Evolutionary conservation across 2,797 vertebrate genomes (phyloP).

Genomic region (Cichlasoma orientale): DNA sequence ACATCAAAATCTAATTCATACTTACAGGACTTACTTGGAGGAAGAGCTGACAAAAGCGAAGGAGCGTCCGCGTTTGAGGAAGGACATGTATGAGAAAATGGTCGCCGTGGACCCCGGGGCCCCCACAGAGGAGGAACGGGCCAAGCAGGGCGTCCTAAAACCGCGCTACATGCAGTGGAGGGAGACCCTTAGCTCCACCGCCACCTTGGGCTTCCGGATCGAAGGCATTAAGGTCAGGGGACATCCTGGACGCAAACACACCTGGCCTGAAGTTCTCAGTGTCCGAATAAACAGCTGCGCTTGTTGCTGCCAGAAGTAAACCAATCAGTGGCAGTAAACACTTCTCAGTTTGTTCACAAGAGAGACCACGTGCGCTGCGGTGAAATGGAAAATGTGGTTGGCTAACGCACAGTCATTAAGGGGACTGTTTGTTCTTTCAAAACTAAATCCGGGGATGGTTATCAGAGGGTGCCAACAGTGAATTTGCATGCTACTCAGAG

Average conservation of each 20-base stretch:
- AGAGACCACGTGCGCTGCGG: constrained; percentile 10
- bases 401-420: constrained; percentile 6
- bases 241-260: background rate
- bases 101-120: constrained; percentile 88
- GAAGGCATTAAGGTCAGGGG: constrained; percentile 90
- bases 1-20: background rate
- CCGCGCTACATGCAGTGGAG: constrained; percentile 96
- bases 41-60: constrained; percentile 89
- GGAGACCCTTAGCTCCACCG: constrained; percentile 90
- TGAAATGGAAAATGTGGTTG: constrained; percentile 12
- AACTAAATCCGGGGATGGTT: constrained; percentile 22
- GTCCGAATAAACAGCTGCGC: constrained; percentile 12
- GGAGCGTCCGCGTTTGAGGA: constrained; percentile 84
- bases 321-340: constrained; percentile 33
- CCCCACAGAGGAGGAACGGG: constrained; percentile 84
- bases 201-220: constrained; percentile 90
- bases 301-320: constrained; percentile 19
- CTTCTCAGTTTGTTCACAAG: constrained; percentile 23
- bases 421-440: constrained; percentile 34
- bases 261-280: background rate
- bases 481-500: constrained; percentile 31
- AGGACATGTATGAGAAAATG: constrained; percentile 95
- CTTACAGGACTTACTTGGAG: constrained; percentile 89
- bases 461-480: background rate
- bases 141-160: constrained; percentile 86